Percentiles rank a stretch among this genome's conserved stretches.
These are phyloP conservation scores for Odiellus spinosus DNA, from an alignment of 2,888 invertebrate species.

Conservation along the genomic window DNA sequence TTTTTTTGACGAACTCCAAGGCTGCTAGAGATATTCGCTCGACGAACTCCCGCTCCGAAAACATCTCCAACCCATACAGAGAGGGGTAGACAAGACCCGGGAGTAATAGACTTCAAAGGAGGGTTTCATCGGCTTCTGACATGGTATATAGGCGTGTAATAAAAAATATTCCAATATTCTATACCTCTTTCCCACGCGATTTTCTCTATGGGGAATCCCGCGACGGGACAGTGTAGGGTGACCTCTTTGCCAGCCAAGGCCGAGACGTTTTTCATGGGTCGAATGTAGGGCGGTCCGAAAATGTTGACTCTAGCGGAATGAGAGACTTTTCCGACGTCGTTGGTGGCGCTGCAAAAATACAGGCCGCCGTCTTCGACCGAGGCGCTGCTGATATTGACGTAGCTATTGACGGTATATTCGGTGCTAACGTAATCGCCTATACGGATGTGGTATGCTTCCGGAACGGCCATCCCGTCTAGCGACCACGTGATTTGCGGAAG, in stretches of 20 bases:
- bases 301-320: conserved; percentile 28
- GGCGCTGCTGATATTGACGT: conserved; percentile 28
- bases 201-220: conserved; percentile 65
- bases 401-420: conserved; percentile 28
- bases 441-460: conserved; percentile 21
- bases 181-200: conserved; percentile 62
- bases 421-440: conserved; percentile 25
- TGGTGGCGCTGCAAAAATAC: conserved; percentile 29
- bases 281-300: conserved; percentile 35
- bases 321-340: conserved; percentile 25
- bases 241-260: conserved; percentile 64
- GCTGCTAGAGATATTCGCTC: too few species aligned
- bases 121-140: too few species aligned
- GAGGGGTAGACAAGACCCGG: too few species aligned
- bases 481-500: conserved; percentile 20
- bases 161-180: too few species aligned
- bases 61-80: too few species aligned
- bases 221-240: conserved; percentile 62
- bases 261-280: conserved; percentile 39
- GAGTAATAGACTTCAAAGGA: too few species aligned
- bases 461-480: conserved; percentile 25
- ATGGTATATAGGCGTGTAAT: too few species aligned
- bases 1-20: too few species aligned
- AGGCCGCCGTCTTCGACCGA: conserved; percentile 28
- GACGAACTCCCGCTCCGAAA: too few species aligned